These are phyloP conservation scores for Ganaspis brasiliensis DNA, from an alignment of 2,888 invertebrate genomes.

Conservation along the genomic window DNA sequence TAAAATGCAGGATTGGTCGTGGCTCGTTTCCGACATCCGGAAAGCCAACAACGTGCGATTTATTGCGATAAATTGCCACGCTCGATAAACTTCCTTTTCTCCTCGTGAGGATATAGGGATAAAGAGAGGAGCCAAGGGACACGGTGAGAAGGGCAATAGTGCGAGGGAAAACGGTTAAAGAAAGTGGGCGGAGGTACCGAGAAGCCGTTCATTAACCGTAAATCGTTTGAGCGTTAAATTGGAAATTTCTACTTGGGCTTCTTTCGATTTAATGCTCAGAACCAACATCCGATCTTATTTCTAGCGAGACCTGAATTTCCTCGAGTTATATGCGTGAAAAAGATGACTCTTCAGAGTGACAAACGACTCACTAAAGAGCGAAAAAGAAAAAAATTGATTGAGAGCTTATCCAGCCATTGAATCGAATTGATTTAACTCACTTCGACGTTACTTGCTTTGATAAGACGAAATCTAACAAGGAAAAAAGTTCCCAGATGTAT, in stretches of 20 bases:
- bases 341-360: background rate
- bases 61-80: slow-evolving; percentile 49
- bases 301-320: background rate
- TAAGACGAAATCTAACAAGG: too few species aligned
- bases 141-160: slow-evolving; percentile 36
- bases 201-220: slow-evolving; percentile 48
- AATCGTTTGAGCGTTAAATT: slow-evolving; percentile 52
- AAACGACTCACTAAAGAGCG: background rate
- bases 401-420: background rate
- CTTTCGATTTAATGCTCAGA: slow-evolving; percentile 34
- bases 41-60: slow-evolving; percentile 48
- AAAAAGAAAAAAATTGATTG: background rate
- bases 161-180: slow-evolving; percentile 44
- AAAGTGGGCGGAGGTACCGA: slow-evolving; percentile 21
- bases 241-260: slow-evolving; percentile 48
- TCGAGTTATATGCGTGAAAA: background rate
- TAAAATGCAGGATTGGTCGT: slow-evolving; percentile 44
- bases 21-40: slow-evolving; percentile 47
- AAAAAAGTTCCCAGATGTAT: too few species aligned
- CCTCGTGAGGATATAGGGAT: slow-evolving; percentile 41
- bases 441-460: too few species aligned
- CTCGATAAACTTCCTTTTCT: slow-evolving; percentile 49
- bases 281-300: slow-evolving; percentile 22
- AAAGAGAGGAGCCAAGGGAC: slow-evolving; percentile 45
- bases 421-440: background rate